Base-by-base conservation (phyloP, 1,140 invertebrate genomes). In the Drosophila sp. region DNA sequence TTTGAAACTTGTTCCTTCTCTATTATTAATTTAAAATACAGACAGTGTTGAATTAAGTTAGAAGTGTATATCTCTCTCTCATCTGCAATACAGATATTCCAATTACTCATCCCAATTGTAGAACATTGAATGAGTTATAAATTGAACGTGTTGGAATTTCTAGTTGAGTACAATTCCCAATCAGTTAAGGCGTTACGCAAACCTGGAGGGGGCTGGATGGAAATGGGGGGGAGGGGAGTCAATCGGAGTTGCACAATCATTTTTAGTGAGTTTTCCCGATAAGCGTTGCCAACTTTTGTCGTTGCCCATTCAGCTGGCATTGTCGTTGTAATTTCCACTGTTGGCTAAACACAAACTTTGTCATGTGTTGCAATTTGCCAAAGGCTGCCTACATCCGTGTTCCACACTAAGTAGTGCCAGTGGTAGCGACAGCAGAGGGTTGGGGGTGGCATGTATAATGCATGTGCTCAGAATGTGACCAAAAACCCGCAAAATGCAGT, bases 261-360 rank as follows among this genome's bases (percentile, higher is more conserved):
- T 72, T 70, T 72, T 32, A 59, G 56, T 53, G 54, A 67, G 54
- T 72, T 54, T 58, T 40, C 11, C 21, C 53, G 40, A 72, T 66
- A 66, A 53, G 29, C 38, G 51, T 50, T 65, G 53, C 13, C 38
- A 74, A 64, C 53, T 53, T 58, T 63, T 63, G 9, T 50, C 54
- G 7, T 46, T 25, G 14, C 27, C 43, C 34, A 48, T 7, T 34
- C 36, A 54, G 13, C 18, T 29, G 18, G 36, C 21, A 7, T 54
- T 9, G 59, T 57, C 62, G 62, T 75, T 78, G 72, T 72, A 78
- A 76, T 86, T 78, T 78, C 74, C 36, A 81, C 67, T 86, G 57
- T 81, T 81, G 82, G 71, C 74, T 48, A 86, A 86, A 78, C 75
- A 70, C 78, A 78, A 81, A 86, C 78, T 86, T 86, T 87, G 81